Conservation (phyloP, 2,113 vertebrate species). For the Aplodontia rufa region DNA sequence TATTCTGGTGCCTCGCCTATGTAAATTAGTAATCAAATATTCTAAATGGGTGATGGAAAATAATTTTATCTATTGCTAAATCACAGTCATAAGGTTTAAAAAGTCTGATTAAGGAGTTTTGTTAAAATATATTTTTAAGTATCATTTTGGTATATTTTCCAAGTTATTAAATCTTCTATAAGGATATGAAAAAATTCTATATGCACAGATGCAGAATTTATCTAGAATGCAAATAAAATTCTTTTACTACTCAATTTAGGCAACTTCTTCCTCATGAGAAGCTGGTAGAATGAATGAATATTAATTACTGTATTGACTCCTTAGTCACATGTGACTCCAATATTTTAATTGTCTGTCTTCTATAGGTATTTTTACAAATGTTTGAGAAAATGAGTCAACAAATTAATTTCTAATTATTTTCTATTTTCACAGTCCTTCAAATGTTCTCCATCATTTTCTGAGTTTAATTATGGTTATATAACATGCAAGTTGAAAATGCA, state of each 20-base stretch:
- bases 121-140: slow-evolving; percentile 62
- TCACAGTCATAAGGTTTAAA: slow-evolving; percentile 62
- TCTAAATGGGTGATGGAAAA: slow-evolving; percentile 83
- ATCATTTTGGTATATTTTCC: slow-evolving; percentile 58
- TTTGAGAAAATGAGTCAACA: slow-evolving; percentile 76
- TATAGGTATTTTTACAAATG: slow-evolving; percentile 69
- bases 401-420: slow-evolving; percentile 76
- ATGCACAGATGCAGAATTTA: slow-evolving; percentile 56
- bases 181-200: slow-evolving; percentile 54
- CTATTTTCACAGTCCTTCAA: slow-evolving; percentile 61
- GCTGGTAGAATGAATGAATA: slow-evolving; percentile 79
- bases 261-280: slow-evolving; percentile 76
- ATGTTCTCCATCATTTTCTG: slow-evolving; percentile 50
- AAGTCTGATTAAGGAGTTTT: slow-evolving; percentile 72
- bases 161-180: slow-evolving; percentile 63
- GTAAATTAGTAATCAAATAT: slow-evolving; percentile 88
- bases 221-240: slow-evolving; percentile 65
- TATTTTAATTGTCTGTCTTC: slow-evolving; percentile 79
- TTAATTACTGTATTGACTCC: slow-evolving; percentile 82
- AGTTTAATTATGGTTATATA: slow-evolving; percentile 73
- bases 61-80: slow-evolving; percentile 77
- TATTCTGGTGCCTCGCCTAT: slow-evolving; percentile 80
- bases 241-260: slow-evolving; percentile 78
- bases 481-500: slow-evolving; percentile 21
- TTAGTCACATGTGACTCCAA: slow-evolving; percentile 82